A percentile compares a stretch with the other conserved stretches of the same genome.
Evolutionary conservation across 2,888 invertebrate genomes (phyloP).

Genomic region (Drosophila suboccidentalis): DNA sequence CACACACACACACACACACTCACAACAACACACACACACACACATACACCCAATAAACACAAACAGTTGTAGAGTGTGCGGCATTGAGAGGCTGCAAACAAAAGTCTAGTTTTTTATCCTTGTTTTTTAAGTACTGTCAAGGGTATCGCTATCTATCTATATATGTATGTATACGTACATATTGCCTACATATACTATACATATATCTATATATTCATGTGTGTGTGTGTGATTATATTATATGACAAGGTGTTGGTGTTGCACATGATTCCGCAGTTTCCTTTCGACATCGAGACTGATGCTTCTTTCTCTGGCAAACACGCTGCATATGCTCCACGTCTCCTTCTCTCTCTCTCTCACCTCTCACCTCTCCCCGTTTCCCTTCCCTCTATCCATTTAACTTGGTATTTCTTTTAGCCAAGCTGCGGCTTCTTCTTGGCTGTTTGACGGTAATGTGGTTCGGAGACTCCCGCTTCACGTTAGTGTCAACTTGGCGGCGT

Average conservation of each 20-base stretch:
- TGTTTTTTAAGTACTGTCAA: slow-evolving; percentile 80
- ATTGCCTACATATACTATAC: too few species aligned
- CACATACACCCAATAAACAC: background rate
- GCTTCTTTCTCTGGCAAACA: slow-evolving; percentile 49
- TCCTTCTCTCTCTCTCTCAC: background rate
- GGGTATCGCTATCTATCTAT: slow-evolving; percentile 80
- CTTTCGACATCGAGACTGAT: slow-evolving; percentile 34
- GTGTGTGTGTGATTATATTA: slow-evolving; percentile 60
- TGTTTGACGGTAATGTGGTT: slow-evolving; percentile 11
- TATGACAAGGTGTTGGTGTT: slow-evolving; percentile 68
- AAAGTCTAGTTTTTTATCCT: slow-evolving; percentile 72
- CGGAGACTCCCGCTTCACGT: slow-evolving; percentile 23
- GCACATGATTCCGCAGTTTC: slow-evolving; percentile 43
- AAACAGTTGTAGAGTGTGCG: background rate
- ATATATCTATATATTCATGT: slow-evolving; percentile 52
- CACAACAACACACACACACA: slow-evolving; percentile 13
- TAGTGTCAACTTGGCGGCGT: slow-evolving; percentile 75
- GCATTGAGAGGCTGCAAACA: slow-evolving; percentile 60
- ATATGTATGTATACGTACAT: slow-evolving; percentile 4
- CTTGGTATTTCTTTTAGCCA: slow-evolving; percentile 24
- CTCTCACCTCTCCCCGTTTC: background rate
- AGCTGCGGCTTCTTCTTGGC: background rate
- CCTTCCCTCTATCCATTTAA: background rate
- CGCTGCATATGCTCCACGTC: slow-evolving; percentile 44
- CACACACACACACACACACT: slow-evolving; percentile 12